phyloP scores from a whole-genome alignment of 2,797 vertebrate genomes.

The Streptopelia turtur region DNA sequence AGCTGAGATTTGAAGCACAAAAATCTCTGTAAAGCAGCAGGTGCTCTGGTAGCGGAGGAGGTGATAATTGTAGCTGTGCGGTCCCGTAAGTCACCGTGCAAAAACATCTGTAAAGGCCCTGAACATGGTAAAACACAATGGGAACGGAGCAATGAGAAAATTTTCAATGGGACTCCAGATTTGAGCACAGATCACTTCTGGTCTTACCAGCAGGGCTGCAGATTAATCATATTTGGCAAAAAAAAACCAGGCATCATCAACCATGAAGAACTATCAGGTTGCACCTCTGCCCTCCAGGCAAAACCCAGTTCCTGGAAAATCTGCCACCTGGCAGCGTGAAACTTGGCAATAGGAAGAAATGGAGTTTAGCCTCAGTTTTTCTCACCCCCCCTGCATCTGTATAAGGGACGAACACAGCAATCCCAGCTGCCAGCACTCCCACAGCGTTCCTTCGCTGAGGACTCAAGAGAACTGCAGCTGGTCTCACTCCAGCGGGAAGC shows the following conservation, averaged over 20 bases:
- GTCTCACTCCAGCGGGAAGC: neutral
- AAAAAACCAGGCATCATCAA: neutral
- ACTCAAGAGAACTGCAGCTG: neutral
- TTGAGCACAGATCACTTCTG: neutral
- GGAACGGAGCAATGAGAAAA: neutral
- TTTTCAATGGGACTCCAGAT: neutral
- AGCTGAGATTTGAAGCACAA: neutral
- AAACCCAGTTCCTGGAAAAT: neutral
- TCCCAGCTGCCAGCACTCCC: neutral
- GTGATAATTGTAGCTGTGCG: neutral
- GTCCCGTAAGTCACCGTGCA: neutral
- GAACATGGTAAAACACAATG: fast-evolving
- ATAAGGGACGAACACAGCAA: neutral
- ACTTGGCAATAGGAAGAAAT: neutral
- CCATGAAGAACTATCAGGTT: neutral
- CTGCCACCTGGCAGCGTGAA: neutral
- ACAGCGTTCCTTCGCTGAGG: fast-evolving
- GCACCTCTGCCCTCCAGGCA: neutral
- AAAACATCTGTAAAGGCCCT: neutral
- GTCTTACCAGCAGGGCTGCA: neutral
- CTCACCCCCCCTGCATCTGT: neutral
- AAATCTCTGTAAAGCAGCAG: neutral
- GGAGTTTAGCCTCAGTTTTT: neutral
- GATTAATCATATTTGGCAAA: neutral
- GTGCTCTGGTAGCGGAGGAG: neutral